These are phyloP conservation scores for Holothuria leucospilota DNA, from an alignment of 53 echinoderm and acorn worm species.

Conservation along the genomic window DNA sequence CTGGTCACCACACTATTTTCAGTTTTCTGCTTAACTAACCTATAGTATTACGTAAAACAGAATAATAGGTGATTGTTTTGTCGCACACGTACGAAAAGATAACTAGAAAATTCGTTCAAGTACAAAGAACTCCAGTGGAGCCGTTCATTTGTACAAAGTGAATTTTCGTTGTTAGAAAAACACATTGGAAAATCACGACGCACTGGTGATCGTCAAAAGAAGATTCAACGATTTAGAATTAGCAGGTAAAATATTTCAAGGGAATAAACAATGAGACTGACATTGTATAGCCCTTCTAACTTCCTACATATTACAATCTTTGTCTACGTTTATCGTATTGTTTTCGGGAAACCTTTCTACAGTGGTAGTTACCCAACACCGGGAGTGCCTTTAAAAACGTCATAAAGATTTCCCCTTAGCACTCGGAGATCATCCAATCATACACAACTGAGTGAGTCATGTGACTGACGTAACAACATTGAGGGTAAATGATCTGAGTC, in stretches of 20 bases:
- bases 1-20: too few relatives aligned
- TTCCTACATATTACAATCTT: background rate
- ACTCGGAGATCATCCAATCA: slow-evolving; percentile 48
- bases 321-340: background rate
- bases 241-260: too few relatives aligned
- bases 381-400: slow-evolving; percentile 62
- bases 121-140: slow-evolving; percentile 31
- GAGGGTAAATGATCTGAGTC: slow-evolving; percentile 57
- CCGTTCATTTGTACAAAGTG: background rate
- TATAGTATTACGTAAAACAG: slow-evolving; percentile 9
- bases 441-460: slow-evolving; percentile 13
- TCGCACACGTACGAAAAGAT: background rate
- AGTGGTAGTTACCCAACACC: slow-evolving; percentile 49
- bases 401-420: slow-evolving; percentile 56
- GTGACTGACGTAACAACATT: slow-evolving; percentile 55
- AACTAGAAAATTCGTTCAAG: background rate
- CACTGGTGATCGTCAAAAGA: background rate
- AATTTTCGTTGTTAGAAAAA: background rate
- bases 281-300: background rate
- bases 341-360: slow-evolving; percentile 19
- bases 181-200: background rate
- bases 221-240: too few relatives aligned
- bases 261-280: background rate
- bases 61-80: slow-evolving; percentile 37
- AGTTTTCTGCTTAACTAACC: background rate